These are phyloP conservation scores for Gymnodraco acuticeps DNA, from an alignment of 2,797 vertebrate genomes.

Conservation along the genomic window DNA sequence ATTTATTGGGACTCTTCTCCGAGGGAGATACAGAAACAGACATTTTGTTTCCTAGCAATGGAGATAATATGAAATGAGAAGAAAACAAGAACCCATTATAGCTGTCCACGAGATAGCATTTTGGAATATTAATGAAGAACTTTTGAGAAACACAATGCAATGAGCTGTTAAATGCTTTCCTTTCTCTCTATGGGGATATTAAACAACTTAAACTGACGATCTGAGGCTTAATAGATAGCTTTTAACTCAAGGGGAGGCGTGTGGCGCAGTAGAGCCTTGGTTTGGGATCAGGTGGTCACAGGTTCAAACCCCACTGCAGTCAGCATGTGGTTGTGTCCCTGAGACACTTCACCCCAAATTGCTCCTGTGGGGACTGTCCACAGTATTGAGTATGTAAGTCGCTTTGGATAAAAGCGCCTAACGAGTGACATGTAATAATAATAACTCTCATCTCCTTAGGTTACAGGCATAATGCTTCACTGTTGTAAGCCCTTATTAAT, in stretches of 20 bases:
- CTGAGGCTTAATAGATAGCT: constrained; percentile 15
- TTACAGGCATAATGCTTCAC: neutral
- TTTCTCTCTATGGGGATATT: constrained; percentile 25
- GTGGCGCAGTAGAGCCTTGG: too few relatives aligned
- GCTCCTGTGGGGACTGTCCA: too few relatives aligned
- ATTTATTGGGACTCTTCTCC: neutral
- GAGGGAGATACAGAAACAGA: neutral
- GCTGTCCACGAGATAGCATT: constrained; percentile 28
- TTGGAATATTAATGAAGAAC: constrained; percentile 32
- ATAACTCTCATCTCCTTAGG: neutral
- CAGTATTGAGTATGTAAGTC: too few relatives aligned
- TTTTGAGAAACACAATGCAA: constrained; percentile 22
- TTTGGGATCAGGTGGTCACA: too few relatives aligned
- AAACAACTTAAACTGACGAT: constrained; percentile 17
- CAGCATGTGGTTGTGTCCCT: too few relatives aligned
- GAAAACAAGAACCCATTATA: constrained; percentile 1
- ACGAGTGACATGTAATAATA: too few relatives aligned
- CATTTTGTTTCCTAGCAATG: constrained; percentile 14
- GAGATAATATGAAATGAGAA: constrained; percentile 16
- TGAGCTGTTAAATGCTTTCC: constrained; percentile 8
- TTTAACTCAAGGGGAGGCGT: neutral
- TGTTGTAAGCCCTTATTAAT: too few relatives aligned
- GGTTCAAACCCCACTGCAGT: too few relatives aligned
- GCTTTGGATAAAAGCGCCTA: too few relatives aligned
- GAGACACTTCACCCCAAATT: too few relatives aligned